A percentile compares a stretch with the other conserved stretches of the same genome.
Conservation (phyloP, 2,113 vertebrate genomes). For the Origma solitaria region DNA sequence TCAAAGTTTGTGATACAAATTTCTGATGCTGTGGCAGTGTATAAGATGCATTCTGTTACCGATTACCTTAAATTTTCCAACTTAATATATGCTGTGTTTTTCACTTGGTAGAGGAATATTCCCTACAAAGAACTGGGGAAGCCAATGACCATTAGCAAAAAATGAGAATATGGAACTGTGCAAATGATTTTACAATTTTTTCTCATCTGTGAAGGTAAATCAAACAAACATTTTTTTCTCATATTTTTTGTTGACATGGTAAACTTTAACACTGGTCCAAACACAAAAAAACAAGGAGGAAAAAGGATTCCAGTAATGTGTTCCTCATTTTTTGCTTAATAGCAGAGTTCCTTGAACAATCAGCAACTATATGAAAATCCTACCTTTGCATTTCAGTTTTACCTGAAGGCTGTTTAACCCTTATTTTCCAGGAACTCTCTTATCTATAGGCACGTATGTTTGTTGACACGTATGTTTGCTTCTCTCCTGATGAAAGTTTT, state of each 20-base stretch:
- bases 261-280: background rate
- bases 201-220: background rate
- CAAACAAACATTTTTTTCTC: fast-evolving
- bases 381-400: background rate
- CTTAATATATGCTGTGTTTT: background rate
- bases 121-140: background rate
- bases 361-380: background rate
- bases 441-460: background rate
- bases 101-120: background rate
- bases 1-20: background rate
- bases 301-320: background rate
- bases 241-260: background rate
- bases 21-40: background rate
- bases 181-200: background rate
- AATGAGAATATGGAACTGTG: background rate
- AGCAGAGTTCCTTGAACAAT: background rate
- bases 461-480: background rate
- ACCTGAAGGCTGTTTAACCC: background rate
- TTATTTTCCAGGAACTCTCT: background rate
- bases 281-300: background rate
- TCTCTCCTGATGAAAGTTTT: background rate
- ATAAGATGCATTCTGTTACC: background rate
- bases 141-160: background rate
- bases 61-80: background rate
- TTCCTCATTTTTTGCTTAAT: background rate